Conservation (phyloP, 2,797 vertebrate species). For the Meda fulgida region DNA sequence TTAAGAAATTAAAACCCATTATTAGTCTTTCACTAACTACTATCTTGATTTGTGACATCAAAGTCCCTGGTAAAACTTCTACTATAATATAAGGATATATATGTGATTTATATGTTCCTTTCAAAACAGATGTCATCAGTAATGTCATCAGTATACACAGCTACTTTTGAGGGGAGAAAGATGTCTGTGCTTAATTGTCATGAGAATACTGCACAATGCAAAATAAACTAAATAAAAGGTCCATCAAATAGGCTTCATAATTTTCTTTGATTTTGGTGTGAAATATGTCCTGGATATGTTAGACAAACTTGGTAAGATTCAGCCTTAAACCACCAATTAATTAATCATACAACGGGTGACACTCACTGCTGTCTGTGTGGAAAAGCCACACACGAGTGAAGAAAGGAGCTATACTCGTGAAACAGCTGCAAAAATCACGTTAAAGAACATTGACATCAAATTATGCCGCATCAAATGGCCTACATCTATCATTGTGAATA, state of each 20-base stretch:
- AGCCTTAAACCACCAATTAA: neutral
- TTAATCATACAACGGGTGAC: neutral
- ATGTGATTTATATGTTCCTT: neutral
- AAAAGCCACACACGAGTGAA: conserved; percentile 2
- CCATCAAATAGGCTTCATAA: neutral
- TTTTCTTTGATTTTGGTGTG: neutral
- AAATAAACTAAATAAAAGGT: neutral
- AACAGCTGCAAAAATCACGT: conserved; percentile 15
- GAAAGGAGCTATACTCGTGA: neutral
- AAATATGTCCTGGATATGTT: neutral
- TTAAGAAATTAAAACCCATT: neutral
- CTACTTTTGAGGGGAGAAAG: neutral
- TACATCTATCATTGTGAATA: conserved; percentile 20
- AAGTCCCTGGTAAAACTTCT: neutral
- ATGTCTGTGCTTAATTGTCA: neutral
- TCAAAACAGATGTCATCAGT: neutral
- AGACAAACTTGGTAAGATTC: conserved; percentile 6
- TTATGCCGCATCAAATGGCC: conserved; percentile 21
- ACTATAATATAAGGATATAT: neutral
- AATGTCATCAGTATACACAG: neutral
- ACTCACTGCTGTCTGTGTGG: neutral
- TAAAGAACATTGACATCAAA: conserved; percentile 28
- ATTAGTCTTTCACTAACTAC: neutral
- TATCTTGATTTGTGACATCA: neutral
- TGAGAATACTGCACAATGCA: neutral